A percentile compares a stretch with the other conserved stretches of the same genome.
Conservation (phyloP, 2,797 vertebrate genomes). For the Poeciliopsis presidionis region DNA sequence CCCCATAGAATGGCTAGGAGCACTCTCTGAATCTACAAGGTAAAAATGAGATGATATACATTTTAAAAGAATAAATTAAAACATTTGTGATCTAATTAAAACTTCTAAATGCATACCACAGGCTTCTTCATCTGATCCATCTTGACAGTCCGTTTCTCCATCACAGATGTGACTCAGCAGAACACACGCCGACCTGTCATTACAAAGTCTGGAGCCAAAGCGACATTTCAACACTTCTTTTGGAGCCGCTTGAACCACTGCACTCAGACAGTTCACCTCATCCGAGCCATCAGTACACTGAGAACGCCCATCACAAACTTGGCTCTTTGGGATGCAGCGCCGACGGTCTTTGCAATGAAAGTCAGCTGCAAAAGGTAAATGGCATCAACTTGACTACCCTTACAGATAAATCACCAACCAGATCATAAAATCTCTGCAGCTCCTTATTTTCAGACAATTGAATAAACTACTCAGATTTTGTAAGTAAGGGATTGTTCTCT, state of each 20-base stretch:
- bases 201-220: background rate
- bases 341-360: constrained; percentile 71
- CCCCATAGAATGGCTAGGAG: background rate
- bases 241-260: too few relatives aligned
- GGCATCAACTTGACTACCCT: too few relatives aligned
- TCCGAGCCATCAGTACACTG: constrained; percentile 79
- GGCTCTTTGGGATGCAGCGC: constrained; percentile 65
- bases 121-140: constrained; percentile 14
- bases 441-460: background rate
- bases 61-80: too few relatives aligned
- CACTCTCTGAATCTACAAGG: too few relatives aligned
- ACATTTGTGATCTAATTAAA: background rate
- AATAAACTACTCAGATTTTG: background rate
- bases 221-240: constrained; percentile 5
- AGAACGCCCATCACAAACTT: constrained; percentile 74
- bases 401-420: too few relatives aligned
- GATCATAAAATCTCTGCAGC: background rate
- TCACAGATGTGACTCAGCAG: constrained; percentile 5
- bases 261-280: constrained; percentile 44
- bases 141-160: background rate
- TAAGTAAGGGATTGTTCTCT: background rate
- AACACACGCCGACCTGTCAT: background rate
- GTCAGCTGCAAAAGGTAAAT: constrained; percentile 45
- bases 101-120: background rate
- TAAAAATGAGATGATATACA: too few relatives aligned